Conservation (phyloP, 2,888 invertebrate genomes). For the Coenonympha glycerion region DNA sequence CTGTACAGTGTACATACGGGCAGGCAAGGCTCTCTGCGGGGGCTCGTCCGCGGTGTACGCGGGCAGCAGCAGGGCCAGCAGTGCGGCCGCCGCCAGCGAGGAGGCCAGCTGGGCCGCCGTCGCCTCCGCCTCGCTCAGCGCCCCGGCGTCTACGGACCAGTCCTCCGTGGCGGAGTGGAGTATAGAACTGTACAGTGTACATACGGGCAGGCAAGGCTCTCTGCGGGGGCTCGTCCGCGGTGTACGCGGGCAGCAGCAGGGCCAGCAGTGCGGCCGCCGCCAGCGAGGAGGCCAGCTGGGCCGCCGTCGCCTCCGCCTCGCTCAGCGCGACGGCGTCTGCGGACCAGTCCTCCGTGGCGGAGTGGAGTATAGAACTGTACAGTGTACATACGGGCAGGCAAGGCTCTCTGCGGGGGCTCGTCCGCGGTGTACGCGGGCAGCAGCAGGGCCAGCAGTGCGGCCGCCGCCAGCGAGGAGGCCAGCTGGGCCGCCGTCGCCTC, state of each 20-base stretch:
- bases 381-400: too few species aligned
- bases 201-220: constrained; percentile 82
- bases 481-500: too few species aligned
- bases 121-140: constrained; percentile 76
- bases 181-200: constrained; percentile 29
- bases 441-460: too few species aligned
- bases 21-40: constrained; percentile 81
- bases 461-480: too few species aligned
- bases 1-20: constrained; percentile 62
- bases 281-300: constrained; percentile 76
- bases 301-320: constrained; percentile 75
- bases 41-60: constrained; percentile 81
- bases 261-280: constrained; percentile 81
- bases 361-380: too few species aligned
- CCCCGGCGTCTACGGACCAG: constrained; percentile 55
- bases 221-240: constrained; percentile 80
- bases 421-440: too few species aligned
- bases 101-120: constrained; percentile 75
- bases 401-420: too few species aligned
- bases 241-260: constrained; percentile 81
- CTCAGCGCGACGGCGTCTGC: constrained; percentile 68
- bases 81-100: constrained; percentile 78
- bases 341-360: too few species aligned
- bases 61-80: constrained; percentile 82
- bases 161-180: too few species aligned